Conservation (phyloP, 2,113 vertebrate genomes). For the Dryoscopus gambensis region DNA sequence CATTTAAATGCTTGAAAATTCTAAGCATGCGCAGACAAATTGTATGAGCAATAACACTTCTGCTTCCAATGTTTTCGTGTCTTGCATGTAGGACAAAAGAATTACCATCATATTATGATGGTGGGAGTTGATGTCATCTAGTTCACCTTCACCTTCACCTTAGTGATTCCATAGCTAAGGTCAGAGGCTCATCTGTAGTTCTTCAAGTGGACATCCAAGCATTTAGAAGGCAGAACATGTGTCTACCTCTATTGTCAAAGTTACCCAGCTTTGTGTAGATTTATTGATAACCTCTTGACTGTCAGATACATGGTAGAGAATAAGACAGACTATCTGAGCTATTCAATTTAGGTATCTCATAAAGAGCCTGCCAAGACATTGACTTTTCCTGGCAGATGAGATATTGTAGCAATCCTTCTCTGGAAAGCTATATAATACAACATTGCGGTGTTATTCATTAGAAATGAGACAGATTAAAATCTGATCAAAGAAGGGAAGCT, state of each 20-base stretch:
- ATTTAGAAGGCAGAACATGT: not conserved
- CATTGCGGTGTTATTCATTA: slow-evolving; percentile 34
- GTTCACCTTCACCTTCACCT: not conserved
- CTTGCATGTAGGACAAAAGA: not conserved
- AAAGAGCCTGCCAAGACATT: slow-evolving; percentile 25
- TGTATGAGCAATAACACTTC: not conserved
- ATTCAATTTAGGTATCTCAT: slow-evolving; percentile 16
- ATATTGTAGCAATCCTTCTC: slow-evolving; percentile 33
- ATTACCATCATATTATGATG: not conserved
- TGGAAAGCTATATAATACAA: slow-evolving; percentile 5
- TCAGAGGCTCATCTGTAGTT: not conserved
- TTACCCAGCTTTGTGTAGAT: not conserved
- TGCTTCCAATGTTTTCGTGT: not conserved
- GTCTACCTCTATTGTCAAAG: not conserved
- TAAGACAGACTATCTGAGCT: not conserved
- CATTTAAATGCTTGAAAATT: not conserved
- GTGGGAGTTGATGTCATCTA: not conserved
- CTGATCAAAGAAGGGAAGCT: not conserved
- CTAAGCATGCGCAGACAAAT: not conserved
- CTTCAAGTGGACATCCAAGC: not conserved
- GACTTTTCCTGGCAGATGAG: slow-evolving; percentile 30
- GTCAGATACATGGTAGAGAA: not conserved
- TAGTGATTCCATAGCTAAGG: not conserved
- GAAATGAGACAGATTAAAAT: slow-evolving; percentile 44
- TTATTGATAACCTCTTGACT: slow-evolving; percentile 12